Evolutionary conservation across 2,797 vertebrate genomes (phyloP), one percentile per base, ranked within the genome.

Genomic region (Artibeus lituratus): DNA sequence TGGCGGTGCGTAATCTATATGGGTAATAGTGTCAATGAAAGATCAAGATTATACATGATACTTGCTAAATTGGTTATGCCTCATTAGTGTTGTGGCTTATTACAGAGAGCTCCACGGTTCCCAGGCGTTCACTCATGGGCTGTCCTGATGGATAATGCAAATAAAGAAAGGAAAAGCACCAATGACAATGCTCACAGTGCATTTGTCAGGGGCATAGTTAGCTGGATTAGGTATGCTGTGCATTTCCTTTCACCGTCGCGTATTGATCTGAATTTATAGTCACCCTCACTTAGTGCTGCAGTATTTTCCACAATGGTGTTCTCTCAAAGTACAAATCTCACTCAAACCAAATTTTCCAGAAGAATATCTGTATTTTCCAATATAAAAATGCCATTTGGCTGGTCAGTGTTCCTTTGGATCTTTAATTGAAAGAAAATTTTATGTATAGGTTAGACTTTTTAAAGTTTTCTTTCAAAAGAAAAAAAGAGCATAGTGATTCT

Each of bases 21-120:
- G 96, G 97, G 98, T 98, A 98, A 98, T 98, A 95, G 98, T 98
- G 98, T 98, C 98, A 98, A 98, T 98, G 97, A 98, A 97, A 98
- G 98, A 98, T 98, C 98, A 98, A 98, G 98, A 98, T 98, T 98
- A 97, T 97, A 97, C 98, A 98, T 96, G 98, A 98, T 98, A 97
- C 98, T 98, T 98, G 97, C 98, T 97, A 97, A 97, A 98, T 98
- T 98, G 98, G 98, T 98, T 98, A 97, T 98, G 98, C 98, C 98
- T 98, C 98, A 98, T 98, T 98, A 98, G 98, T 97, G 97, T 90
- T 81, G 96, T 97, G 94, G 98, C 98, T 98, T 98, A 98, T 98
- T 98, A 98, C 96, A 83, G 92, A 95, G 96, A 97, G 95, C 78
- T 81, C 69, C 96, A 62, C 15, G 24, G 94, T 98, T 98, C 98